Percentiles rank a stretch among this genome's conserved stretches.
phyloP scores from a whole-genome alignment of 2,888 invertebrate genomes.

The Mermis nigrescens region DNA sequence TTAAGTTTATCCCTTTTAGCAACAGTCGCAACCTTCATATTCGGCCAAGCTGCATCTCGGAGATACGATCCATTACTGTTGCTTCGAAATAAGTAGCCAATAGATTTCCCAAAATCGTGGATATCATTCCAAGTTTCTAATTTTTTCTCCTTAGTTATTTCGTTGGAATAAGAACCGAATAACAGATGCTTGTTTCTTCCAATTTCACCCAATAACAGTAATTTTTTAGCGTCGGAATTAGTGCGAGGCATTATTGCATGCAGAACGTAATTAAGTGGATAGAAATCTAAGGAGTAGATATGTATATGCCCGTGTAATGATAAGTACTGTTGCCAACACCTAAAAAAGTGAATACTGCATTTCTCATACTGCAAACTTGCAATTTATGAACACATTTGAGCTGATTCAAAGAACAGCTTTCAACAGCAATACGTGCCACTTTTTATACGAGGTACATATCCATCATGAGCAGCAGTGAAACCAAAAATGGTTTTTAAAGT shows the following conservation, averaged over 20 bases:
- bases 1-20: neutral
- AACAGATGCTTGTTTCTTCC: neutral
- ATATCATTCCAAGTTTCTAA: neutral
- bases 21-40: neutral
- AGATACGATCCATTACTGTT: neutral
- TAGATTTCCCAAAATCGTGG: neutral
- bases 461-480: no score
- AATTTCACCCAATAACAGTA: neutral
- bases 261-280: no score
- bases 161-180: neutral
- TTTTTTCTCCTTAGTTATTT: neutral
- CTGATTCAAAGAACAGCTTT: no score
- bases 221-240: neutral
- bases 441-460: no score
- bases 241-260: neutral
- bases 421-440: no score
- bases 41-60: neutral
- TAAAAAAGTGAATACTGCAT: no score
- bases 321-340: no score
- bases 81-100: neutral
- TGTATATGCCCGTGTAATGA: no score
- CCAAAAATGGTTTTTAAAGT: no score
- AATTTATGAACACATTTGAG: no score
- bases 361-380: no score
- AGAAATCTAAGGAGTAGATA: no score